Base-by-base conservation (phyloP, 2,888 invertebrate species). In the Artemia sinica region DNA sequence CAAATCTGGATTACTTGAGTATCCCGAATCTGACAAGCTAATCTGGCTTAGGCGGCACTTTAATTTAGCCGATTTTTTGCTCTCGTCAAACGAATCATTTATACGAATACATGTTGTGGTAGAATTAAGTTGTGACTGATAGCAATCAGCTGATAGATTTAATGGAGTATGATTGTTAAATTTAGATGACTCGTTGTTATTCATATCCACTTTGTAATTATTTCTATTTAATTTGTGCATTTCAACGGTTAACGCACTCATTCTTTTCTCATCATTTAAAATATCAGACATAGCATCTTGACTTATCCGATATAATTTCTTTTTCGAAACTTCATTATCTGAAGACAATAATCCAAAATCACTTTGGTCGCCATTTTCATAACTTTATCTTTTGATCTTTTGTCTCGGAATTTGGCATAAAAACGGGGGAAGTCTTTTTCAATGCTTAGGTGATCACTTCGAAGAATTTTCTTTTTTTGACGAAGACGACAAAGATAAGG, bases 351-450 rank as follows among this genome's bases (percentile, higher is more conserved):
- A 9, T 28, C 14, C 63, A 28, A 58, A 58, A 18, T 58, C 63
- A 28, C 63, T 58, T n/a, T 58, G 14, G 28, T 28, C 28, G 28
- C 28, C 14, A n/a, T n/a, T 18, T 18, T 58, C 63, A 58, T n/a
- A 58, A 28, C 28, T 58, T 28, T 28, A 10, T 58, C 63, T 11
- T n/a, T 18, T 58, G 63, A 18, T 58, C 63, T n/a, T 18, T 28
- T n/a, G 28, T 58, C 63, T 10, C 63, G 63, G 28, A n/a, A 58
- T 28, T 28, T 58, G 63, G 63, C 63, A 10, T 58, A 58, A 58
- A 58, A 58, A n/a, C 63, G 63, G 63, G 63, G 63, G 63, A 58
- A 58, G 63, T 58, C 63, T 10, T 58, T 58, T 58, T 58, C 63
- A 58, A 58, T 58, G 28, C 63, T 58, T 18, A 58, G 11, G 63